Evolutionary conservation across 2,113 vertebrate species (phyloP), one percentile per base, ranked within the genome.

Genomic region (Apodemus sylvaticus): DNA sequence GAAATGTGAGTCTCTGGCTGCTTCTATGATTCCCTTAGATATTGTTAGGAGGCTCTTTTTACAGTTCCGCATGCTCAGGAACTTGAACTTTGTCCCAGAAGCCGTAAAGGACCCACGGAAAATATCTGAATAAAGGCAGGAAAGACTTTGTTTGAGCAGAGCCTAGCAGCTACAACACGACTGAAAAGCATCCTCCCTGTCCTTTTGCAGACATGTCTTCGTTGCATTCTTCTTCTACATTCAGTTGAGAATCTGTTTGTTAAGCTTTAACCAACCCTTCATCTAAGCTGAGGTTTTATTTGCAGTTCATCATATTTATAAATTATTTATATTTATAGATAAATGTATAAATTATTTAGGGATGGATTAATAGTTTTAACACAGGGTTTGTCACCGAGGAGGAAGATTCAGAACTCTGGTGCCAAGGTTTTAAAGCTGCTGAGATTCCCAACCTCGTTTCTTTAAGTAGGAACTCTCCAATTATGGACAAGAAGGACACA

Each of bases 401-500:
- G 74, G 19, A 31, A 55, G 51, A 1, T 3, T 20, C 12, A 0
- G 58, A 36, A 16, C 7, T 16, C 51, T 29, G 1, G 34, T 20
- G 26, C 14, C 4, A 5, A 0, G 0, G 2, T 1, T 4, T 5
- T 1, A 8, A 48, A 6, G 31, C 0, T 7, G 42, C 34, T 42
- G 12, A 5, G 20, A 39, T 39, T 48, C 74, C 17, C 17, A 13
- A 1, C 1, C 0, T 73, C 39, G 17, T 48, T 42, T n/a, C 39
- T 5, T 53, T 7, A 31, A 20, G 0, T 0, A 36, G 62, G n/a
- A 0, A 29, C n/a, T 64, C 66, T 14, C 3, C 68, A 55, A 4
- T 51, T 0, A 1, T 7, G 48, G 58, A 78, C 4, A 36, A 45
- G 42, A 29, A 73, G 0, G 85, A 73, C 34, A 29, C 10, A 17